These are phyloP conservation scores for Pararge aegeria DNA, from an alignment of 1,140 invertebrate species.

Conservation along the genomic window DNA sequence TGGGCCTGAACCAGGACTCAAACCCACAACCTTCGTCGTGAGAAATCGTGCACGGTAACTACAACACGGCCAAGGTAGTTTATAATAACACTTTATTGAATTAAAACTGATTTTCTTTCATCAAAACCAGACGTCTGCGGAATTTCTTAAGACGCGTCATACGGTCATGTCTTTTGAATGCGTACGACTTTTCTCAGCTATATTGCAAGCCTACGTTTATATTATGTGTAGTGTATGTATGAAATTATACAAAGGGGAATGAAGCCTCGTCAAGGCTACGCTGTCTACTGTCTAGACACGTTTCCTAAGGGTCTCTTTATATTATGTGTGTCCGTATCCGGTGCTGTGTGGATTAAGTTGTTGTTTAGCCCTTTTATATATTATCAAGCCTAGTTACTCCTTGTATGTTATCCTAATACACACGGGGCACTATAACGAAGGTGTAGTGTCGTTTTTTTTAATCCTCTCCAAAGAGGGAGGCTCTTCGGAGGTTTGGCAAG, in stretches of 20 bases:
- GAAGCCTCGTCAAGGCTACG: constrained; percentile 41
- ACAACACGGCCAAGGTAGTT: neutral
- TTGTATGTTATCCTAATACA: too few species aligned
- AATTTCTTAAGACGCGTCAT: constrained; percentile 3
- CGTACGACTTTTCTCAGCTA: neutral
- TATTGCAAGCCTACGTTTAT: neutral
- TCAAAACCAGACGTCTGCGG: neutral
- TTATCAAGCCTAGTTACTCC: neutral
- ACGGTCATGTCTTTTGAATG: neutral
- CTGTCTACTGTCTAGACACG: constrained; percentile 38
- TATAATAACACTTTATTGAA: neutral
- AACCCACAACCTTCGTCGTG: too few species aligned
- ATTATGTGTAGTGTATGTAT: constrained; percentile 17
- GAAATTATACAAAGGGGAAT: constrained; percentile 26
- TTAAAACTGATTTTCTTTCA: neutral
- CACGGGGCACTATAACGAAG: too few species aligned
- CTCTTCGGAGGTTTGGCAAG: too few species aligned
- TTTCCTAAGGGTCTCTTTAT: constrained; percentile 5
- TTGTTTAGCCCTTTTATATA: neutral
- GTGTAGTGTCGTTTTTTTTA: too few species aligned
- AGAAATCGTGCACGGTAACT: too few species aligned
- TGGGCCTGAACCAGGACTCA: too few species aligned
- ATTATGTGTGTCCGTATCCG: neutral
- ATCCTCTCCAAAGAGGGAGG: too few species aligned
- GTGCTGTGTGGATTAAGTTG: too few species aligned